These are phyloP conservation scores for Ridgeia piscesae DNA, from an alignment of 1,140 invertebrate species.

Conservation along the genomic window DNA sequence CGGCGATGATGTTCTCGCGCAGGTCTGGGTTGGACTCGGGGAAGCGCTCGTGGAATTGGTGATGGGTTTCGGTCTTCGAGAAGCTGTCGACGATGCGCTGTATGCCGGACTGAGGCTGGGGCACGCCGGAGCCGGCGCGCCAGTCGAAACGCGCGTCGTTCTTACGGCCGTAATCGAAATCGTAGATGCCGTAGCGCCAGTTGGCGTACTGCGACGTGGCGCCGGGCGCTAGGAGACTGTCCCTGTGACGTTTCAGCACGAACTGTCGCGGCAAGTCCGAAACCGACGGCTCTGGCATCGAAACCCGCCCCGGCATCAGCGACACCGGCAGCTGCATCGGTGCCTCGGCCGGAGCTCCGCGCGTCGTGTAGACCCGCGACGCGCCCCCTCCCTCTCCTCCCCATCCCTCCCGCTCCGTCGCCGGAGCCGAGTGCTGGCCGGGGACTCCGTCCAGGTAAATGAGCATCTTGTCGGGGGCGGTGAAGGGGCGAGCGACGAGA, in stretches of 20 bases:
- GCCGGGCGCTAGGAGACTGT: slow-evolving; percentile 43
- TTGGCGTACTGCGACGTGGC: neutral
- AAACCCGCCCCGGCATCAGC: neutral
- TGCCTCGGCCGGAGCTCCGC: neutral
- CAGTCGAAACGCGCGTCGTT: slow-evolving; percentile 47
- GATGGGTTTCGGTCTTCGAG: slow-evolving; percentile 40
- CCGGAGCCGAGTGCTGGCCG: neutral
- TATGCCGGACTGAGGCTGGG: slow-evolving; percentile 47
- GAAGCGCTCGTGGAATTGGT: slow-evolving; percentile 44
- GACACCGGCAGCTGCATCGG: neutral
- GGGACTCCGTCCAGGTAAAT: neutral
- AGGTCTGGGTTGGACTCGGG: slow-evolving; percentile 48
- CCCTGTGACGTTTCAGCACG: slow-evolving; percentile 32
- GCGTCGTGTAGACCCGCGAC: neutral
- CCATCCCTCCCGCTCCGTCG: neutral
- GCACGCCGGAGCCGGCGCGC: slow-evolving; percentile 43
- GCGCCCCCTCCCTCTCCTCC: too few relatives aligned
- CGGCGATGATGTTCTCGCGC: slow-evolving; percentile 43
- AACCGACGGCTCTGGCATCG: too few relatives aligned
- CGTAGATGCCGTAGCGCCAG: slow-evolving; percentile 5
- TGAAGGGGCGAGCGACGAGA: neutral
- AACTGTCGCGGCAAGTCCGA: neutral
- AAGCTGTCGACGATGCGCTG: slow-evolving; percentile 46
- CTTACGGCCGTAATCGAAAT: slow-evolving; percentile 44
- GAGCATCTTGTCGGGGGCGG: slow-evolving; percentile 6